A percentile compares a stretch with the other conserved stretches of the same genome.
These are phyloP conservation scores for Agonopterix arenella DNA, from an alignment of 2,888 invertebrate genomes.

Conservation along the genomic window DNA sequence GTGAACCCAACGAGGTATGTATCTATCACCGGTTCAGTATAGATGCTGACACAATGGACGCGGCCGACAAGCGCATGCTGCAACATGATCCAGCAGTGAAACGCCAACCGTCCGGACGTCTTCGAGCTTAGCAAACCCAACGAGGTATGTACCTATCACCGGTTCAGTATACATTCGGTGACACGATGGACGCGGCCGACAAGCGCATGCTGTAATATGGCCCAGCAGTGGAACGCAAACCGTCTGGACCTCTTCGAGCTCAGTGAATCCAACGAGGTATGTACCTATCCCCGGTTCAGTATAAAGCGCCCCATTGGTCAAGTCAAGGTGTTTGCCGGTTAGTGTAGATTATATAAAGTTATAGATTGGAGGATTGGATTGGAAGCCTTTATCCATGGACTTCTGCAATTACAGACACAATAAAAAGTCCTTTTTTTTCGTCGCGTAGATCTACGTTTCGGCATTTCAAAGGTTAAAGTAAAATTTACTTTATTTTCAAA, in stretches of 20 bases:
- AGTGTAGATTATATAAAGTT: too few species aligned
- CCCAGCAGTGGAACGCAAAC: constrained; percentile 99
- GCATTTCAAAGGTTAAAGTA: too few species aligned
- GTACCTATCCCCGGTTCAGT: background rate
- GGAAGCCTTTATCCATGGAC: too few species aligned
- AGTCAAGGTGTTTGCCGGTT: too few species aligned
- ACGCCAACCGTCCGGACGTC: constrained; percentile 98
- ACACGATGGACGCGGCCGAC: constrained; percentile 47
- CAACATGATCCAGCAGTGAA: constrained; percentile 99
- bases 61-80: constrained; percentile 87
- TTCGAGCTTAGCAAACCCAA: constrained; percentile 99
- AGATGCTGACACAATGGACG: constrained; percentile 72
- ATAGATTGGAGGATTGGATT: too few species aligned
- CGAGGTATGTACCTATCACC: constrained; percentile 81
- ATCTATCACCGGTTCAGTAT: background rate
- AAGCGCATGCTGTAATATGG: constrained; percentile 89
- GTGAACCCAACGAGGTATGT: constrained; percentile 96
- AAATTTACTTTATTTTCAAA: too few species aligned
- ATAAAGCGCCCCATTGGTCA: too few species aligned
- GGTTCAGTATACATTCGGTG: constrained; percentile 46
- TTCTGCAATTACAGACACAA: too few species aligned
- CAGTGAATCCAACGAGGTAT: constrained; percentile 97
- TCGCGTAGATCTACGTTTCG: too few species aligned
- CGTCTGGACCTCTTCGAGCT: constrained; percentile 98
- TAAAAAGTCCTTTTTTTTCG: too few species aligned